Evolutionary conservation across 2,797 vertebrate species (phyloP).

Genomic region (Tapera naevia): DNA sequence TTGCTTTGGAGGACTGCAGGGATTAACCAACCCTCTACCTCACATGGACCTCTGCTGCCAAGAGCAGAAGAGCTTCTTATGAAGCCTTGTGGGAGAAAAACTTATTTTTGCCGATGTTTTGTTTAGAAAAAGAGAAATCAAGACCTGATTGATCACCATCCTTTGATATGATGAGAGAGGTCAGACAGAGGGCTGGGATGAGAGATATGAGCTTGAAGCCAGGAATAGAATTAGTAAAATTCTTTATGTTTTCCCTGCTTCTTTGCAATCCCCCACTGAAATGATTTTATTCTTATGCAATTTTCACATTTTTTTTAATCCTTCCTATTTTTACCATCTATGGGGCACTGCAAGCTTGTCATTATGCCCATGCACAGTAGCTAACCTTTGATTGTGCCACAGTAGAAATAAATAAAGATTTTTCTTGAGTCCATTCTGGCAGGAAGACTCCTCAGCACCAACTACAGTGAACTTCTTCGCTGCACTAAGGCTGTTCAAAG

Average conservation of each 20-base stretch:
- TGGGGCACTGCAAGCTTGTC: neutral
- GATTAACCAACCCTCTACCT: neutral
- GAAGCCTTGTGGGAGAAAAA: neutral
- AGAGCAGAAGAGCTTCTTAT: neutral
- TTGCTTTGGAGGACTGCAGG: neutral
- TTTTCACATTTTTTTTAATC: neutral
- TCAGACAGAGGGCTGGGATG: neutral
- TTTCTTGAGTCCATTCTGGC: neutral
- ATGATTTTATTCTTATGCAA: neutral
- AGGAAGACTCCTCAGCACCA: neutral
- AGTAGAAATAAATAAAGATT: neutral
- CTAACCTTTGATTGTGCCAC: neutral
- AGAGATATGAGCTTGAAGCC: neutral
- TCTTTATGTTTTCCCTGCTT: neutral
- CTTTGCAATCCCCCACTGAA: neutral
- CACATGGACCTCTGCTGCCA: neutral
- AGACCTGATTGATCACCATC: neutral
- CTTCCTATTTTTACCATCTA: neutral
- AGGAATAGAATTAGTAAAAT: neutral
- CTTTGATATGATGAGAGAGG: neutral
- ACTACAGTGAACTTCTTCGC: neutral
- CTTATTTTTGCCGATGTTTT: neutral
- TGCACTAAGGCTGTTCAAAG: neutral
- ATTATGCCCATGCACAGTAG: neutral
- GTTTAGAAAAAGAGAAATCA: neutral